phyloP scores from a whole-genome alignment of 2,888 invertebrate species.

The Limenitis camilla region DNA sequence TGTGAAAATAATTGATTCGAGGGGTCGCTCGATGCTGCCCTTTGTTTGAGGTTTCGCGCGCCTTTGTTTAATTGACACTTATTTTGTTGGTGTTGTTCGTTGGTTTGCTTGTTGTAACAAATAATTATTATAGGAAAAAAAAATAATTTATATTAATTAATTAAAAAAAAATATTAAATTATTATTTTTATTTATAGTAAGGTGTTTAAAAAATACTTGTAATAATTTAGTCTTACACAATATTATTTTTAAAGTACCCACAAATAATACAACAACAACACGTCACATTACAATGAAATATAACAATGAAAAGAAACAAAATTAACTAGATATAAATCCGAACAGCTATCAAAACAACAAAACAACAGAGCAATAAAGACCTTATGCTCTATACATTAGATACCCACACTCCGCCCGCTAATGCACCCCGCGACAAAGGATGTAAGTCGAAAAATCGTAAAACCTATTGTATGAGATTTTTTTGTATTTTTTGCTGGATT shows the following conservation, averaged over 20 bases:
- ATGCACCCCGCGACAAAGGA: constrained; percentile 11
- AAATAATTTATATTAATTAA: too few relatives aligned
- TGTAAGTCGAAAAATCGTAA: constrained; percentile 21
- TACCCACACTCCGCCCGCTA: constrained; percentile 9
- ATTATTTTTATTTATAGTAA: too few relatives aligned
- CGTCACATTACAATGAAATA: background rate
- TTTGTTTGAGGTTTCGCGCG: constrained; percentile 14
- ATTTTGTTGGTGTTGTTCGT: too few relatives aligned
- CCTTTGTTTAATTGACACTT: background rate
- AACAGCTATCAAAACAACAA: constrained; percentile 30
- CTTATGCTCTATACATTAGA: background rate
- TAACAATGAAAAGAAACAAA: constrained; percentile 13
- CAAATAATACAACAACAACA: background rate
- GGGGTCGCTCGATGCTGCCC: constrained; percentile 29
- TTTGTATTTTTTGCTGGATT: constrained; percentile 17
- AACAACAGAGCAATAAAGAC: constrained; percentile 21
- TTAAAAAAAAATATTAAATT: too few relatives aligned
- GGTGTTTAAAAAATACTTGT: too few relatives aligned
- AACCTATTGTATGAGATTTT: constrained; percentile 18
- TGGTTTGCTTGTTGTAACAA: too few relatives aligned
- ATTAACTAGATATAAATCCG: constrained; percentile 23
- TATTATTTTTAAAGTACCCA: too few relatives aligned
- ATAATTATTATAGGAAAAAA: too few relatives aligned
- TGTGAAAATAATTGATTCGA: constrained; percentile 65
- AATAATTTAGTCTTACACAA: too few relatives aligned